Base-by-base conservation (phyloP, 2,888 invertebrate species). In the Meteorus cinctellus region DNA sequence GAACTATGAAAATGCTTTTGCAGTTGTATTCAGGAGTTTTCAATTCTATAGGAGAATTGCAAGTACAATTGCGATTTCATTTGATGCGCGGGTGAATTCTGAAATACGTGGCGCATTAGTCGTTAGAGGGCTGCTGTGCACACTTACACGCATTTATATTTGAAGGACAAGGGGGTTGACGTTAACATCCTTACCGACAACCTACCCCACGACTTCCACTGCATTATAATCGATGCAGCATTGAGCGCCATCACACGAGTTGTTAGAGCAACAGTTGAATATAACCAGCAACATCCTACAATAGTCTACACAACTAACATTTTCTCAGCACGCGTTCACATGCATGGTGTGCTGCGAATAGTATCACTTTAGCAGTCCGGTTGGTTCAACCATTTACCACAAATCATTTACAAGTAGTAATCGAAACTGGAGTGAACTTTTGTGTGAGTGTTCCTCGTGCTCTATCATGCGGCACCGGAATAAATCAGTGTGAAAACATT, bases 191-290 rank as follows among this genome's bases (percentile, higher is more conserved):
- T 29, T 29, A 62, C 62, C 62, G 31, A 27, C 62, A 31, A 62
- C 62, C 31, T 29, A 12, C 29, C 4, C 19, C n/a, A 6, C 34
- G 2, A 34, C 34, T 19, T 19, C 4, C 8, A 19, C 10, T 2
- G 2, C 55, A 55, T 55, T 8, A 24, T 55, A 55, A 48, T 48
- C 19, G 2, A 19, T 55, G 19, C 55, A 31, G 10, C 41, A 65
- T 8, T 36, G n/a, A 36, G 36, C 41, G 65, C 65, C 65, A 65
- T 65, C 65, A 19, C 19, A 65, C 65, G 65, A 36, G 10, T 36
- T 2, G 6, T n/a, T n/a, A 41, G n/a, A 1, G 24, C 41, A 65
- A 16, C 41, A 16, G 24, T 36, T 16, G 12, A 6, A 36, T 19
- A 36, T 24, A 19, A 14, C 19, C 6, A 36, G n/a, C 4, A 14